Conservation (phyloP, 2,113 vertebrate species). For the Lathamus discolor region DNA sequence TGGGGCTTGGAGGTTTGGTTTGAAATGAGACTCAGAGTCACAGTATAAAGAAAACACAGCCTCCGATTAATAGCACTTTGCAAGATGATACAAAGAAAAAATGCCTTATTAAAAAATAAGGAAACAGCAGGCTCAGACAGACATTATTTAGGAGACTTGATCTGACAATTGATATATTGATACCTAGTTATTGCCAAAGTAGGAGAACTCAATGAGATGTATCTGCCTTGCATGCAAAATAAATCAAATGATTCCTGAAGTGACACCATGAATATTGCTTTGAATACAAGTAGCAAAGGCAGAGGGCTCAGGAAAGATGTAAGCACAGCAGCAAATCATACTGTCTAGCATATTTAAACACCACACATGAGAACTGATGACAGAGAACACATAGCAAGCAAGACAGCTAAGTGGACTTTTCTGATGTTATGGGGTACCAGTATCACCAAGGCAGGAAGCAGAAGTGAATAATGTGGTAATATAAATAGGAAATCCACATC, state of each 20-base stretch:
- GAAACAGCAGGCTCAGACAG: neutral
- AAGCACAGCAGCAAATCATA: neutral
- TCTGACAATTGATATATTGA: conserved; percentile 19
- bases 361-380: neutral
- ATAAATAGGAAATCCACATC: neutral
- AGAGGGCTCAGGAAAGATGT: neutral
- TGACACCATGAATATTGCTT: neutral
- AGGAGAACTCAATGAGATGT: neutral
- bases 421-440: neutral
- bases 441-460: neutral
- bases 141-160: conserved; percentile 4
- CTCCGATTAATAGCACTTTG: neutral
- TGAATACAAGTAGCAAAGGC: neutral
- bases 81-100: conserved; percentile 1
- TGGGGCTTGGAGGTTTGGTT: neutral
- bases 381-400: neutral
- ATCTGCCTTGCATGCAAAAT: neutral
- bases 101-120: conserved; percentile 27
- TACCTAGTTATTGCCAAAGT: neutral
- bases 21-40: neutral
- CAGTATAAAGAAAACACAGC: neutral
- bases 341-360: neutral
- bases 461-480: neutral
- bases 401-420: neutral
- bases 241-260: neutral